Base-by-base conservation (phyloP, 1,140 invertebrate genomes). In the Pygmarrhopalites habei region DNA sequence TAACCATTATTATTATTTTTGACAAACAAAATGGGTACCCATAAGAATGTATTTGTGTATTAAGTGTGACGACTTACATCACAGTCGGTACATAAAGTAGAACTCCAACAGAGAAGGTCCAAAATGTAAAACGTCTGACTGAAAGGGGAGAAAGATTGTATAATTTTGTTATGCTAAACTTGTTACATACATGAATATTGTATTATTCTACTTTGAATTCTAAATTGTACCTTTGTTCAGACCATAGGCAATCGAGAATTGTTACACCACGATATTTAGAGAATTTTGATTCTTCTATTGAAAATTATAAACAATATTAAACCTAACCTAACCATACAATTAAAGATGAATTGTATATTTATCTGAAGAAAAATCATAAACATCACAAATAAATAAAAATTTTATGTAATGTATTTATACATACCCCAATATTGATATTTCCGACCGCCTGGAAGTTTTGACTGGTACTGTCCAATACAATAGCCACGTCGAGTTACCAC, bases 71-170 rank as follows among this genome's bases (percentile, higher is more conserved):
- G 29, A 17, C 73, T 81, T 81, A 90, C 88, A 74, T 93, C 89
- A 78, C 86, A 89, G 70, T 92, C 82, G 60, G 83, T 78, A 58
- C 92, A 79, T 17, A 84, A 79, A 66, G 86, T 82, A 66, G 82
- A 83, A 66, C 86, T 89, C 89, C 90, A 95, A 44, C 82, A 83
- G 43, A 96, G 77, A 4, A 91, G 77, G 75, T 95, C 92, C 49
- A 95, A 74, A 1, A 91, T 79, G 75, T 85, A 92, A 73, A 86
- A 86, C 0, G 78, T 83, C 60, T 85, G 82, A 35, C 75, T n/a
- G n/a, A n/a, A n/a, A n/a, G n/a, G n/a, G n/a, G n/a, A n/a, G n/a
- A n/a, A n/a, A n/a, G n/a, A n/a, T n/a, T n/a, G n/a, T n/a, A n/a
- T n/a, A n/a, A n/a, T n/a, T n/a, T n/a, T n/a, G n/a, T n/a, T n/a